Base-by-base conservation (phyloP, 2,888 invertebrate species). In the Steromphala cineraria region DNA sequence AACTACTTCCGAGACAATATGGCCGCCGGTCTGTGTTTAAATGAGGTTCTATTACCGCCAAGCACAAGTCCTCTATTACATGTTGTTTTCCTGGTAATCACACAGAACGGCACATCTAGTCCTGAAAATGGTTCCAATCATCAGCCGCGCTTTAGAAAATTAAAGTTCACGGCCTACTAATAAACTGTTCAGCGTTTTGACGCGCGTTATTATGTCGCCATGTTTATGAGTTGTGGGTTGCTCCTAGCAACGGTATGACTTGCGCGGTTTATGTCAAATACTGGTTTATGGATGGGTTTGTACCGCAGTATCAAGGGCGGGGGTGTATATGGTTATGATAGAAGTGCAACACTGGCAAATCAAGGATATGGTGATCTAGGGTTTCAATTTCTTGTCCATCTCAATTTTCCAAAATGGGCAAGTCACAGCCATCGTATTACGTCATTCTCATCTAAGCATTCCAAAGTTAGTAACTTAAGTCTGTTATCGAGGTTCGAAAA, bases 181-280 rank as follows among this genome's bases (percentile, higher is more conserved):
- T 62, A 62, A 62, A 62, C 62, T 28, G 62, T 62, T 62, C 62
- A 21, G 62, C 24, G 62, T 62, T 62, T 62, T 62, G 62, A 62
- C 62, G 21, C 62, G 21, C 21, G 24, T 28, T 19, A 62, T 62
- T 62, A 62, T 28, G 62, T 28, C 21, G 62, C 62, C 62, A 62
- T 62, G 62, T 62, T 62, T 62, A 62, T 19, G 62, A 62, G 24
- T 28, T 28, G 8, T 62, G 28, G 36, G 62, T 62, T 62, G 62
- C 62, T 28, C 8, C 8, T 62, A 17, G 62, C 62, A 62, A 62
- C 62, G 24, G 24, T 28, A 62, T 21, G 15, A 62, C 10, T 46
- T 62, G 21, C 21, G 62, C 28, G 21, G 15, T 4, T 24, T 24
- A 28, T 62, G 62, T 15, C 28, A 28, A 28, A 4, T 21, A 24